phyloP scores from a whole-genome alignment of 1,140 invertebrate genomes.

The Tribolium castaneum region DNA sequence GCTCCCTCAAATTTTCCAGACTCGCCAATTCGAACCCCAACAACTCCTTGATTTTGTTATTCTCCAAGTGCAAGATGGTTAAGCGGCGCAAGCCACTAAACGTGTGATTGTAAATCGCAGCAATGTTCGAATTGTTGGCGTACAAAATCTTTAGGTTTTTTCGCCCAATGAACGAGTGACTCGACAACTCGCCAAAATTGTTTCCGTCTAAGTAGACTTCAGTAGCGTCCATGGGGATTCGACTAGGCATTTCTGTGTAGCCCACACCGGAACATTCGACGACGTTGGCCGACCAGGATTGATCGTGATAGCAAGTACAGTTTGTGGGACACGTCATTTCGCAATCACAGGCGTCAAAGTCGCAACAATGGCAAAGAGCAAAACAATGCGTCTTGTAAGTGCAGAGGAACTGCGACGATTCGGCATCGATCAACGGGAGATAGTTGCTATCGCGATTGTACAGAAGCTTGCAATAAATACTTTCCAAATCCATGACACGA shows the following conservation, averaged over 20 bases:
- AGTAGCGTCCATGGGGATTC: conserved; percentile 94
- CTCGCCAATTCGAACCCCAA: conserved; percentile 87
- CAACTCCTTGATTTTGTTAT: conserved; percentile 83
- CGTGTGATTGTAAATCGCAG: conserved; percentile 86
- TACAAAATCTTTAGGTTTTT: conserved; percentile 88
- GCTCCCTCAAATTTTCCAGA: conserved; percentile 81
- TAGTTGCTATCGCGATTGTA: conserved; percentile 85
- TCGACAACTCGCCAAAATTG: conserved; percentile 85
- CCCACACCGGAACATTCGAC: conserved; percentile 88
- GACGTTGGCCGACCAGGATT: conserved; percentile 93
- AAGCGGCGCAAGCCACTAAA: conserved; percentile 87
- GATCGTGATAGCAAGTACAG: conserved; percentile 94
- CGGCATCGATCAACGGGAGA: conserved; percentile 84
- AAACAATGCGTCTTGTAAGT: conserved; percentile 94
- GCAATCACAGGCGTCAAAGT: conserved; percentile 95
- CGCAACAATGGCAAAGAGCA: conserved; percentile 92
- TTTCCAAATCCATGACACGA: conserved; percentile 89
- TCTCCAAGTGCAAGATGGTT: conserved; percentile 84
- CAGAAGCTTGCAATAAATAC: conserved; percentile 89
- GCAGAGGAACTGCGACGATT: conserved; percentile 90
- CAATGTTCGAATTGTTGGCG: conserved; percentile 89
- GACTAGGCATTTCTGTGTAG: conserved; percentile 83
- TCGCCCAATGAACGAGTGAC: conserved; percentile 90
- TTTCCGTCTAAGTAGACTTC: conserved; percentile 94
- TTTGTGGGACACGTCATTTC: conserved; percentile 95